Base-by-base conservation (phyloP, 2,888 invertebrate genomes). In the Tribolium freemani region DNA sequence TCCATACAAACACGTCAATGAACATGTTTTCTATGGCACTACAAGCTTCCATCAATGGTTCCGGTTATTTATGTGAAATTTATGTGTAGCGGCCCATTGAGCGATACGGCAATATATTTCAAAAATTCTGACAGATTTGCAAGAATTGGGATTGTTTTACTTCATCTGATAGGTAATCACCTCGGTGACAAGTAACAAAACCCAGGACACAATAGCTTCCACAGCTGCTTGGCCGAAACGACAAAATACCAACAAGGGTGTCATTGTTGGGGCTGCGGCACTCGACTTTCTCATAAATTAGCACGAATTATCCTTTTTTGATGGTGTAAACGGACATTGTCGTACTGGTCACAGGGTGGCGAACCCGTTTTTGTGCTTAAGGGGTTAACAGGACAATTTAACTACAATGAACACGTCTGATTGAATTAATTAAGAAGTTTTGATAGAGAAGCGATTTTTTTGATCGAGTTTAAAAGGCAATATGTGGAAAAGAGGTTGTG, bases 271-370 rank as follows among this genome's bases (percentile, higher is more conserved):
- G 69, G 58, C 56, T 53, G 31, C 58, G 58, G 45, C 71, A 69
- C 60, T 58, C 69, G 66, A 72, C 72, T 73, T 66, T 56, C 69
- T 69, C 73, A 73, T 73, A 73, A 73, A 73, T 73, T 73, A 70
- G 69, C 73, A 73, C 69, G 57, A 73, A 73, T 73, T 73, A 73
- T 66, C 48, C 57, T 56, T 57, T 69, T 63, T 71, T 51, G 71
- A 50, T 57, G 57, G 71, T 51, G 53, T 44, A 70, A 70, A 70
- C 54, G 70, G 68, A 68, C 68, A 63, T 50, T 50, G 63, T 61
- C 46, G 44, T 46, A 61, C 61, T 50, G 45, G 46, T 57, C 48
- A 44, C 16, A 56, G 11, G 16, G 53, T 56, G 67, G 46, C 46
- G 46, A 46, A 26, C 4, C 50, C 16, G 61, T 66, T 71, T 71